These are phyloP conservation scores for Prolemur simus DNA, from an alignment of 2,113 vertebrate species.

Conservation along the genomic window DNA sequence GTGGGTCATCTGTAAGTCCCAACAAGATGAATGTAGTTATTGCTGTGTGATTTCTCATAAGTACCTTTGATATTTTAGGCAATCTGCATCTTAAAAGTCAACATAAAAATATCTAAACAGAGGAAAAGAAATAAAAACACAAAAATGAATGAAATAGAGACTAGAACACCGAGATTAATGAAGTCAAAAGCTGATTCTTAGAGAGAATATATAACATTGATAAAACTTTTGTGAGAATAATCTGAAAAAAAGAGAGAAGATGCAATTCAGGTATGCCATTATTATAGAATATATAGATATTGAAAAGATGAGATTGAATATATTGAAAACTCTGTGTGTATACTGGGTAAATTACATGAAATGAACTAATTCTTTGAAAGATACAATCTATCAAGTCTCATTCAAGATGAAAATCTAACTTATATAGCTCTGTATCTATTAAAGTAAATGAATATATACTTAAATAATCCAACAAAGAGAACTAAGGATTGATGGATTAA, in stretches of 20 bases:
- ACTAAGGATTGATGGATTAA: background rate
- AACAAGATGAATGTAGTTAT: constrained; percentile 54
- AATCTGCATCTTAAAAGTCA: background rate
- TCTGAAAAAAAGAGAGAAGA: background rate
- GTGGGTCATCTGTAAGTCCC: constrained; percentile 47
- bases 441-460: background rate
- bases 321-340: background rate
- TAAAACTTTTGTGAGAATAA: background rate
- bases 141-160: background rate
- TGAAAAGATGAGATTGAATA: background rate
- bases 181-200: background rate
- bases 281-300: background rate
- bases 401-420: background rate
- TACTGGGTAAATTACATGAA: background rate
- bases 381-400: background rate
- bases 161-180: background rate
- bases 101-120: background rate
- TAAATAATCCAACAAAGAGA: background rate
- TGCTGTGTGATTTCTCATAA: constrained; percentile 34
- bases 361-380: background rate
- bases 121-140: background rate
- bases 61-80: background rate
- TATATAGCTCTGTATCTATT: background rate
- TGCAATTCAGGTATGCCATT: background rate
- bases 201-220: background rate